These are phyloP conservation scores for Xanthorhoe spadicearia DNA, from an alignment of 2,888 invertebrate species.

Conservation along the genomic window DNA sequence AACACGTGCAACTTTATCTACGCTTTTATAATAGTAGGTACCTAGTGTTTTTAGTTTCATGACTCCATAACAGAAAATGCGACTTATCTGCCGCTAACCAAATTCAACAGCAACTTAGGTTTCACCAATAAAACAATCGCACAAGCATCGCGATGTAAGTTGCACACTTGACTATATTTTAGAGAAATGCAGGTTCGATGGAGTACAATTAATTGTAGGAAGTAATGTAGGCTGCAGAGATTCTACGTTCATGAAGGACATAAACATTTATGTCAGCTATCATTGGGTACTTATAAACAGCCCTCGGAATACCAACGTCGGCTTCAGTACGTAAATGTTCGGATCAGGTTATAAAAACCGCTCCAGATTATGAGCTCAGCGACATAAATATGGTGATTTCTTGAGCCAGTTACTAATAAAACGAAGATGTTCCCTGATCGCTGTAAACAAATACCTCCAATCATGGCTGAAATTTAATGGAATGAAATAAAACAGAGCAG, in stretches of 20 bases:
- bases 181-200: not conserved
- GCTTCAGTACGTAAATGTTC: not conserved
- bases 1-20: too few species aligned
- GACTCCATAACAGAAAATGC: too few species aligned
- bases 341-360: slow-evolving; percentile 13
- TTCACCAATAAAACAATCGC: too few species aligned
- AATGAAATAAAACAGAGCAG: not conserved
- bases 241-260: not conserved
- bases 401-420: slow-evolving; percentile 16
- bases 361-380: slow-evolving; percentile 17
- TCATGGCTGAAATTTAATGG: not conserved
- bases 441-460: not conserved
- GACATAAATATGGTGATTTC: slow-evolving; percentile 24
- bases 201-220: not conserved
- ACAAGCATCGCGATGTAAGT: too few species aligned
- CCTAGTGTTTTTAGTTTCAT: too few species aligned
- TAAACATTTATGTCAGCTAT: not conserved
- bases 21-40: too few species aligned
- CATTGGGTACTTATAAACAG: not conserved
- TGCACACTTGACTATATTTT: not conserved
- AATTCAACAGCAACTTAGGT: too few species aligned
- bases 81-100: too few species aligned
- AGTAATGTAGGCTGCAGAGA: not conserved
- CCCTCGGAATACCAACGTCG: not conserved
- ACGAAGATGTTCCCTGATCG: slow-evolving; percentile 9